Base-by-base conservation (phyloP, 2,888 invertebrate genomes). In the Nomada flava region DNA sequence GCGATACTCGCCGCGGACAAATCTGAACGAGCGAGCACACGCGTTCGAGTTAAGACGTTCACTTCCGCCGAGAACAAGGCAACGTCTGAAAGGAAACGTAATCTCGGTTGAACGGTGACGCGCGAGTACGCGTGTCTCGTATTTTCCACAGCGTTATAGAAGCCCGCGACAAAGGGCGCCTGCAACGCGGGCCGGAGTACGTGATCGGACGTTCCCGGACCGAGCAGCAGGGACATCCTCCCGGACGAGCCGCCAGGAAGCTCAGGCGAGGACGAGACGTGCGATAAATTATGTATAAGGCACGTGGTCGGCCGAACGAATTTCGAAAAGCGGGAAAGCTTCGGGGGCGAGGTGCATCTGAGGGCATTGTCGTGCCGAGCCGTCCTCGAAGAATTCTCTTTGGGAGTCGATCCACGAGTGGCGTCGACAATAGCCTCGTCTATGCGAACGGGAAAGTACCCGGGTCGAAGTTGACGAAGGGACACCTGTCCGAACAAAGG, bases 231-330 rank as follows among this genome's bases (percentile, higher is more conserved):
- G 42, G 7, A 82, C 63, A 69, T 78, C 60, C 83, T 57, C 47
- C 60, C 29, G 75, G 74, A 65, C 47, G 13, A 62, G 52, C 76
- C 69, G 69, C 15, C 70, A 53, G 76, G 69, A 79, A 84, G 64
- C 68, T 44, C 44, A 60, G 57, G 73, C 52, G 57, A 59, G 70
- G 64, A 69, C 63, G 77, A 76, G 71, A 67, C 70, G 82, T n/a
- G 53, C 52, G 47, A 86, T 87, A 80, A 80, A 88, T 87, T 77
- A 88, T 87, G 79, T 63, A 86, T 86, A 62, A 86, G 71, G 47
- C 60, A 11, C 62, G 64, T 9, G 59, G 29, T 64, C 50, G 53
- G 18, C n/a, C 76, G 76, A 20, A 68, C 63, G 77, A 76, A 63
- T 70, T 76, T 69, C 69, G 69, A 65, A 71, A 71, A 77, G 64